Conservation (phyloP, 2,888 invertebrate species). For the Ischnus inquisitorius region DNA sequence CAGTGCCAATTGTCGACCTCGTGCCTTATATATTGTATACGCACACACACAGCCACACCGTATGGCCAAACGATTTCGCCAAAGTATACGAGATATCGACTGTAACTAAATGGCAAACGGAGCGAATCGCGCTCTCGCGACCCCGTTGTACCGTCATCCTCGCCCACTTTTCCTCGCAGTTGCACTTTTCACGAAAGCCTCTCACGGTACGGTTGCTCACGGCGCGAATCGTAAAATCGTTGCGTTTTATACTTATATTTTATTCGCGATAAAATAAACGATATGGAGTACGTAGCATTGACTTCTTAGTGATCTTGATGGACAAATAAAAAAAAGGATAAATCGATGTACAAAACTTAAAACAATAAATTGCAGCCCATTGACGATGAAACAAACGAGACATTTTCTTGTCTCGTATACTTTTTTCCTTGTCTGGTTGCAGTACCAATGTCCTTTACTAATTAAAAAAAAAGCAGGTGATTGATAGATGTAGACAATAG, state of each 20-base stretch:
- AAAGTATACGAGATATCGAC: constrained; percentile 63
- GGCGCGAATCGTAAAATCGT: constrained; percentile 18
- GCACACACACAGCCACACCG: constrained; percentile 28
- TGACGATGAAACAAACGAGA: too few species aligned
- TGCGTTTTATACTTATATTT: constrained; percentile 9
- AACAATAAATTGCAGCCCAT: too few species aligned
- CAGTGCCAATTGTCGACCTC: constrained; percentile 56
- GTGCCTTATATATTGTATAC: constrained; percentile 17
- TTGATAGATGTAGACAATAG: too few species aligned
- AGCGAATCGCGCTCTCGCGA: constrained; percentile 59
- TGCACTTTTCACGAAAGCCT: constrained; percentile 33
- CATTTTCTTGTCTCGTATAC: too few species aligned
- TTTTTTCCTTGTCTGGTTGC: too few species aligned
- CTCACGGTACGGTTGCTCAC: constrained; percentile 13
- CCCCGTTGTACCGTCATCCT: constrained; percentile 57
- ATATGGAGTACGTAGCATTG: neutral
- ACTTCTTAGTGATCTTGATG: neutral
- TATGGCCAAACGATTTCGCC: constrained; percentile 36
- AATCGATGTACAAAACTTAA: neutral
- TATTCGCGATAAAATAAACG: constrained; percentile 30
- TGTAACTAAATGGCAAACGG: constrained; percentile 66
- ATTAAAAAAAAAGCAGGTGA: too few species aligned
- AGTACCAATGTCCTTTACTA: too few species aligned
- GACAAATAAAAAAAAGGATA: neutral
- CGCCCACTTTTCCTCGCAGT: constrained; percentile 49